These are phyloP conservation scores for Cinclus cinclus DNA, from an alignment of 2,113 vertebrate species.

Conservation along the genomic window DNA sequence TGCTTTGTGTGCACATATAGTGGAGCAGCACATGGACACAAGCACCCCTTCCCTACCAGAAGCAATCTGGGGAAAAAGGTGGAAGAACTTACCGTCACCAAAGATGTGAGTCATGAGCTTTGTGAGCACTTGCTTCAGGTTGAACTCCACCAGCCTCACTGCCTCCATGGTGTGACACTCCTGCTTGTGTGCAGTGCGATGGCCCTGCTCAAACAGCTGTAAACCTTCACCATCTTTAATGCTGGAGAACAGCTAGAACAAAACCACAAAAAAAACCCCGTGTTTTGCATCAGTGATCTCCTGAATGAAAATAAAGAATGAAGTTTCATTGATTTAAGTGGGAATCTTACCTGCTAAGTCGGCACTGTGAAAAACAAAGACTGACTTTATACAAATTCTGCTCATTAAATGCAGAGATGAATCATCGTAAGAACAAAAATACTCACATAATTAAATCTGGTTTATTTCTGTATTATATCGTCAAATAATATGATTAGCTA, in stretches of 20 bases:
- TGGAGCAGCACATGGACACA: background rate
- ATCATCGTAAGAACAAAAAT: background rate
- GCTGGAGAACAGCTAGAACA: conserved; percentile 82
- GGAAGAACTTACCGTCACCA: conserved; percentile 80
- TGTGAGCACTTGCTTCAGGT: conserved; percentile 86
- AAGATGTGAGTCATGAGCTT: conserved; percentile 86
- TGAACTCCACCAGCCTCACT: conserved; percentile 86
- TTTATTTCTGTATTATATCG: background rate
- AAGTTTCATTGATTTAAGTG: background rate
- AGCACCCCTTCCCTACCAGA: accelerated
- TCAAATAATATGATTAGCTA: background rate
- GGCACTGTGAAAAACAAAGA: background rate
- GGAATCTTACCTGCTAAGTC: background rate
- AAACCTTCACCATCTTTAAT: conserved; percentile 79
- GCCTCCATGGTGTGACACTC: conserved; percentile 90
- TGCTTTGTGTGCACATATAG: accelerated
- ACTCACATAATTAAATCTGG: background rate
- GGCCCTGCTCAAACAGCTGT: conserved; percentile 84
- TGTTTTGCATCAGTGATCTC: background rate
- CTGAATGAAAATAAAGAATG: background rate
- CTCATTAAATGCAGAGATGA: background rate
- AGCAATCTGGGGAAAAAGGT: background rate
- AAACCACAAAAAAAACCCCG: background rate
- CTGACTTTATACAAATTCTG: background rate
- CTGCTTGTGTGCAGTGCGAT: conserved; percentile 85